Evolutionary conservation across 2,888 invertebrate genomes (phyloP).

Genomic region (Imbricaverruca yamaguchii): DNA sequence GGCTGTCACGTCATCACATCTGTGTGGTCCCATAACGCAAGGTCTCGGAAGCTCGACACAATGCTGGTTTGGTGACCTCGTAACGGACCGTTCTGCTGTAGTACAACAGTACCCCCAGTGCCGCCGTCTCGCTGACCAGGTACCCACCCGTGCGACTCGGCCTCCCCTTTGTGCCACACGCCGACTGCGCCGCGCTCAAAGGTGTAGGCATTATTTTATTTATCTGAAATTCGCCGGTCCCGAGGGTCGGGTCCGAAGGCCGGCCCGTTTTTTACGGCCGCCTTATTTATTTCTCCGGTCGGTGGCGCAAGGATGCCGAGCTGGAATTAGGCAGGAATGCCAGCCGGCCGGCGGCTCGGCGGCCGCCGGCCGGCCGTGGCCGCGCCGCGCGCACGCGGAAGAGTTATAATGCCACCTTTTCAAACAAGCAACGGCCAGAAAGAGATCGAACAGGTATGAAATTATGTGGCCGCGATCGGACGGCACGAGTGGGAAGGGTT

Average conservation of each 20-base stretch:
- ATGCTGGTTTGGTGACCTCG: no score
- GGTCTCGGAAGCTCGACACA: no score
- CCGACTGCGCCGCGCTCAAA: not conserved
- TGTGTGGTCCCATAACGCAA: no score
- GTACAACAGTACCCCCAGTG: no score
- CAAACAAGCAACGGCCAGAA: slow-evolving; percentile 2
- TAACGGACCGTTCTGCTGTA: no score
- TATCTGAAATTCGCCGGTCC: slow-evolving; percentile 13
- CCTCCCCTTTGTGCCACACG: no score
- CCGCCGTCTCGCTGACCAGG: no score
- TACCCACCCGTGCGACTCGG: no score
- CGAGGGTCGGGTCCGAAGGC: not conserved
- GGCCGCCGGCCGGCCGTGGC: not conserved
- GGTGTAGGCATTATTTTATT: slow-evolving; percentile 21
- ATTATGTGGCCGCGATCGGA: slow-evolving; percentile 11
- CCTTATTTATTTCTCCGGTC: slow-evolving; percentile 13
- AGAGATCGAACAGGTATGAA: slow-evolving; percentile 22
- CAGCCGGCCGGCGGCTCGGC: not conserved
- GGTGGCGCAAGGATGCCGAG: not conserved
- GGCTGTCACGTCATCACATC: no score
- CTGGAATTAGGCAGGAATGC: slow-evolving; percentile 17
- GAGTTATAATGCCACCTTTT: slow-evolving; percentile 20
- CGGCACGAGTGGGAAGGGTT: slow-evolving; percentile 6
- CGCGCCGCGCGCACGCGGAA: slow-evolving; percentile 5
- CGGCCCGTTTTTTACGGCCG: slow-evolving; percentile 7